These are phyloP conservation scores for Chromis chromis DNA, from an alignment of 2,797 vertebrate genomes.

Conservation along the genomic window DNA sequence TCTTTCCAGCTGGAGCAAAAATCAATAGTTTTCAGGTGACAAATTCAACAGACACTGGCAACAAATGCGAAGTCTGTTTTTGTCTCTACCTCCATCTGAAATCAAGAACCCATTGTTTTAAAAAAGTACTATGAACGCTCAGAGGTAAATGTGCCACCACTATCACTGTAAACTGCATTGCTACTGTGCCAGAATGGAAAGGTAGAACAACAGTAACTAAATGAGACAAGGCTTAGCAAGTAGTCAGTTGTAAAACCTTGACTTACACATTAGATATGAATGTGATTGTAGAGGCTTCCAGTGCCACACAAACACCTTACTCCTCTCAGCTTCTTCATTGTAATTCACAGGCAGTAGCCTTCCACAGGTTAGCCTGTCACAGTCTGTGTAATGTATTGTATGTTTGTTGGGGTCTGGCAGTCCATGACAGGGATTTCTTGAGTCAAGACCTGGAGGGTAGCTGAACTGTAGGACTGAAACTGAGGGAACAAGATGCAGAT, in stretches of 20 bases:
- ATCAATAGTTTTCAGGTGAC: background rate
- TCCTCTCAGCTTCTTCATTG: constrained; percentile 1
- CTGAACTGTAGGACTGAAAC: constrained; percentile 15
- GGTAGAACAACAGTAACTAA: background rate
- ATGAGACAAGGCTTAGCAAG: background rate
- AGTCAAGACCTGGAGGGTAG: constrained; percentile 14
- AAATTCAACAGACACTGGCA: background rate
- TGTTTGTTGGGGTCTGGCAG: constrained; percentile 29
- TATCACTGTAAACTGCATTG: background rate
- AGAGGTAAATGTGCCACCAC: background rate
- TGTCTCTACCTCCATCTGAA: background rate
- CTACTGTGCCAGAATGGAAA: background rate
- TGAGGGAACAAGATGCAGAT: constrained; percentile 45
- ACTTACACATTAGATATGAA: constrained; percentile 2
- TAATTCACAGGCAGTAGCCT: constrained; percentile 11
- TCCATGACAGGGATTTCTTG: constrained; percentile 22
- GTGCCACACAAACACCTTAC: background rate
- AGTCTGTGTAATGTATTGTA: constrained; percentile 10
- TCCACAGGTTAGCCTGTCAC: background rate
- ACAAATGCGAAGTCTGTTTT: background rate
- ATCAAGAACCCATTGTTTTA: background rate
- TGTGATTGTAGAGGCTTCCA: background rate
- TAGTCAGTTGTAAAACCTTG: background rate
- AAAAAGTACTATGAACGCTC: background rate
- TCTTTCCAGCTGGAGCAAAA: background rate